Base-by-base conservation (phyloP, 2,888 invertebrate genomes). In the Drosophila mercatorum region DNA sequence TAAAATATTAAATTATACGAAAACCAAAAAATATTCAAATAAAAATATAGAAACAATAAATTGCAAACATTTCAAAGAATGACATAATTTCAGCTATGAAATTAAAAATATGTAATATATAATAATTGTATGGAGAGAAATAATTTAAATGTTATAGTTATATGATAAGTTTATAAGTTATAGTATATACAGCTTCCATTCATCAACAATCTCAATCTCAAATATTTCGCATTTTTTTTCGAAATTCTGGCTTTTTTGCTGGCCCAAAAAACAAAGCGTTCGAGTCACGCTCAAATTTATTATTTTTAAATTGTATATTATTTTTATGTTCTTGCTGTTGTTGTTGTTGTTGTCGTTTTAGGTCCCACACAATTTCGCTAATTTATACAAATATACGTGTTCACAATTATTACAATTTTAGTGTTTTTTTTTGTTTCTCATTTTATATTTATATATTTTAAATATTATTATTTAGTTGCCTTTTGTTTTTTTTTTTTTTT, bases 311-410 rank as follows among this genome's bases (percentile, higher is more conserved):
- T 46, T 43, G 31, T n/a, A 41, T 28, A 58, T 40, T 49, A 64
- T 22, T 47, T 61, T 59, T 34, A 47, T 58, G 22, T 47, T 55
- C 51, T 68, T 59, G 51, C 57, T 43, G 46, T 65, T 60, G 40
- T 66, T 57, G 49, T 52, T 57, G 49, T 52, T 40, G 41, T 65
- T 65, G 53, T 73, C 80, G 65, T 64, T 80, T 86, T 88, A 70
- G 86, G 89, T 86, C 86, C 86, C 86, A 87, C 75, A 81, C 70
- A 87, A 88, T 88, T 88, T 86, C 65, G 79, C 87, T 85, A 88
- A 85, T 77, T 77, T 81, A 78, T 81, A 83, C 78, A 81, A 83
- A 75, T 83, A 73, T 78, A 63, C 57, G 68, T 68, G 66, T 51
- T 72, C 60, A 72, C 62, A 75, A 75, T 76, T 68, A 68, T 76